These are phyloP conservation scores for Heteromormyrus szaboi DNA, from an alignment of 2,797 vertebrate species.

Conservation along the genomic window DNA sequence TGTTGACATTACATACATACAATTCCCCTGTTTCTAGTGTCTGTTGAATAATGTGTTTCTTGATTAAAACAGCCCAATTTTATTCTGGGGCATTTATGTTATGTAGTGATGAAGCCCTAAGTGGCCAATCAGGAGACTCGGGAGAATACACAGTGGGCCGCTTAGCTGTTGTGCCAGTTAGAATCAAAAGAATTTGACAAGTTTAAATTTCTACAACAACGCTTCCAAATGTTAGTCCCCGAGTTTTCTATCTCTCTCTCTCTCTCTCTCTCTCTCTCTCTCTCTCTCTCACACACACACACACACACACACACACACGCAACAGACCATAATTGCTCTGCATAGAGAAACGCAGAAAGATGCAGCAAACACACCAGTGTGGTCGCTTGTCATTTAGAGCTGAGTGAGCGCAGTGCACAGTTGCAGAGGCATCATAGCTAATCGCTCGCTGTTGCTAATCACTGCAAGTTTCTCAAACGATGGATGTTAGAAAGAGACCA, in stretches of 20 bases:
- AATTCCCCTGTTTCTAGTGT: neutral
- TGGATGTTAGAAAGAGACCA: neutral
- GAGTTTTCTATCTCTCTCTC: neutral
- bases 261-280: neutral
- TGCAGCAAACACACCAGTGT: neutral
- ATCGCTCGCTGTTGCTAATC: neutral
- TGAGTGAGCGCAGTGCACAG: neutral
- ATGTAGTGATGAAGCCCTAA: neutral
- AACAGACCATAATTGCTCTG: neutral
- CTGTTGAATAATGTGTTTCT: neutral
- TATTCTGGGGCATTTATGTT: neutral
- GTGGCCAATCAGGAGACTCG: neutral
- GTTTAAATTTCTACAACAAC: neutral
- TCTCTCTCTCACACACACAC: neutral
- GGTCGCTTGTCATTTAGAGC: neutral
- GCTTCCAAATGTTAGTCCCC: neutral
- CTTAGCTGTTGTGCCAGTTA: neutral
- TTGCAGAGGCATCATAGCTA: neutral
- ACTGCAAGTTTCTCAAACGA: neutral
- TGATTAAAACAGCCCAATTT: neutral
- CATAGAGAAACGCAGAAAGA: neutral
- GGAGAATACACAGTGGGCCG: neutral
- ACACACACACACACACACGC: neutral
- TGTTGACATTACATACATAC: neutral
- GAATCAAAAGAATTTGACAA: neutral